A percentile compares a stretch with the other conserved stretches of the same genome.
Evolutionary conservation across 2,797 vertebrate species (phyloP).

Genomic region (Lepus oiostolus): DNA sequence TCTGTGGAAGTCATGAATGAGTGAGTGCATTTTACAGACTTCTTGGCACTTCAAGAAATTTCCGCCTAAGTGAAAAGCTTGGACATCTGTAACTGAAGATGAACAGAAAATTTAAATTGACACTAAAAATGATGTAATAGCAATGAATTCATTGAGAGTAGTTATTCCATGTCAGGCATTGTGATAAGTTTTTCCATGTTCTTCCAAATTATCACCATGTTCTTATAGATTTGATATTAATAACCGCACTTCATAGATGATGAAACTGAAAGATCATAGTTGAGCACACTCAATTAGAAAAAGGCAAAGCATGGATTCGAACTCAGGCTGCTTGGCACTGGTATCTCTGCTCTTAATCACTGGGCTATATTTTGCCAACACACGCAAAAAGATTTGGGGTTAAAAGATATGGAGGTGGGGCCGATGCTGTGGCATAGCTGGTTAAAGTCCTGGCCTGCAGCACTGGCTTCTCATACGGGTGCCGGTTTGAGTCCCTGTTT

Average conservation of each 20-base stretch:
- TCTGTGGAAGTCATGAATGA: background rate
- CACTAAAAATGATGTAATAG: background rate
- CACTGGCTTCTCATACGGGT: no score
- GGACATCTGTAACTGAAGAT: background rate
- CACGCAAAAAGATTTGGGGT: background rate
- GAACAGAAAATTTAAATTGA: conserved; percentile 1
- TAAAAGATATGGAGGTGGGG: background rate
- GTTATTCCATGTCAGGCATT: background rate
- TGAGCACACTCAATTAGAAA: background rate
- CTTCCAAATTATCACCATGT: background rate
- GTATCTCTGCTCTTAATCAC: background rate
- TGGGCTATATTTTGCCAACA: background rate
- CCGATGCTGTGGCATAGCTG: no score
- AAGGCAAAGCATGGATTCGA: background rate
- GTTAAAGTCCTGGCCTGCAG: no score
- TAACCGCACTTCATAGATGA: background rate
- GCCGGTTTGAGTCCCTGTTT: no score
- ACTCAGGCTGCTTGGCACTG: background rate
- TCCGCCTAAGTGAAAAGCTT: background rate
- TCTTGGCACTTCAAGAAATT: background rate
- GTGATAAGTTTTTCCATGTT: background rate
- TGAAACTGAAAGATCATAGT: background rate
- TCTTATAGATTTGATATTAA: background rate
- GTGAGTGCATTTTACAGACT: background rate
- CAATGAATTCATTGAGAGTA: background rate